phyloP scores from a whole-genome alignment of 64 coral and sea anemone genomes.

The Cladopsammia gracilis region DNA sequence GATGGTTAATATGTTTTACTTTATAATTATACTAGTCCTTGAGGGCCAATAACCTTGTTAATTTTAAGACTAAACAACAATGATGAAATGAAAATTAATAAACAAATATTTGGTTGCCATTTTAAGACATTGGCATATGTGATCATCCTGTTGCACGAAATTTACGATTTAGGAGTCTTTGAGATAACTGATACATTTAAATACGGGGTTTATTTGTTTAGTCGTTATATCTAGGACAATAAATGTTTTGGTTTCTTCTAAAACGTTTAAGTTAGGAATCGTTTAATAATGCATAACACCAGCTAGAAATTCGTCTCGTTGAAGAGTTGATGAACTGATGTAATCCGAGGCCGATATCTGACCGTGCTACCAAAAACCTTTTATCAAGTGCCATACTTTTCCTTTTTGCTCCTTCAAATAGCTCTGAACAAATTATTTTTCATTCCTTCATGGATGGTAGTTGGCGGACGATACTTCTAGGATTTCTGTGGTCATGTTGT shows the following conservation, averaged over 20 bases:
- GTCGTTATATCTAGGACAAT: too few species aligned
- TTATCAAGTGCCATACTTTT: too few species aligned
- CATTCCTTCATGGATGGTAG: neutral
- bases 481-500: slow-evolving; percentile 5
- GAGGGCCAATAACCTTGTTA: too few species aligned
- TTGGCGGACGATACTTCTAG: neutral
- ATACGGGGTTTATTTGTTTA: neutral
- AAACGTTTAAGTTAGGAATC: neutral
- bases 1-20: too few species aligned
- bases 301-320: slow-evolving; percentile 4
- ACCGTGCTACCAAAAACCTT: too few species aligned
- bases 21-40: too few species aligned
- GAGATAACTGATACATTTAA: neutral
- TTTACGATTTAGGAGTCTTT: neutral
- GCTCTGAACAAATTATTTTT: neutral
- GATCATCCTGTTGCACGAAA: too few species aligned
- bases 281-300: slow-evolving; percentile 36
- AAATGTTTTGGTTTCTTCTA: neutral
- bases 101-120: too few species aligned
- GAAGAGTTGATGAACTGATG: slow-evolving; percentile 5
- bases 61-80: too few species aligned
- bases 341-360: neutral
- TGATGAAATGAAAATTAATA: too few species aligned
- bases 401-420: neutral
- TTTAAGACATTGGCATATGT: too few species aligned